These are phyloP conservation scores for Pterocles orientalis DNA, from an alignment of 2,113 vertebrate genomes.

Conservation along the genomic window DNA sequence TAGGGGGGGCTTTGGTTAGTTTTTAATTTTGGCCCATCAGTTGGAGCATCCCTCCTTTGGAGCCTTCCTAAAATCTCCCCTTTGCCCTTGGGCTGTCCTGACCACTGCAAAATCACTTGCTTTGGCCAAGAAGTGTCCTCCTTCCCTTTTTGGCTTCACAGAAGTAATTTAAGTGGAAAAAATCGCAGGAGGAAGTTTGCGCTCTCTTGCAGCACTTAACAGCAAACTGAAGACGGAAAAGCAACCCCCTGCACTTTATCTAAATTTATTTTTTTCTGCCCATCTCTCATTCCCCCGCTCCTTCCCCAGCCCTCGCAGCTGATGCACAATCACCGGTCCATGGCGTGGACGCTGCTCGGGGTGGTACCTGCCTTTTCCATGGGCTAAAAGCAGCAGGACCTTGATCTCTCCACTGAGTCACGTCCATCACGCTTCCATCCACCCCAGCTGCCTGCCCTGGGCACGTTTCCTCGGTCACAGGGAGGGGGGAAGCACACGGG, in stretches of 20 bases:
- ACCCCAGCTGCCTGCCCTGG: background rate
- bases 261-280: background rate
- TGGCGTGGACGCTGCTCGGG: background rate
- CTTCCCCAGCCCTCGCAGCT: background rate
- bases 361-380: background rate
- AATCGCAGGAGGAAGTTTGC: background rate
- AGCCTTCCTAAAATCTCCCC: too few relatives aligned
- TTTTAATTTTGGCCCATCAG: background rate
- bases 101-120: background rate
- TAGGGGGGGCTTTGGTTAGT: background rate
- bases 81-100: background rate
- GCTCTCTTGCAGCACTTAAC: background rate
- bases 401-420: conserved; percentile 25
- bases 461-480: rapidly evolving
- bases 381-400: background rate
- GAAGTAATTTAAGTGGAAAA: background rate
- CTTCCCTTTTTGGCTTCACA: background rate
- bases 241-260: background rate
- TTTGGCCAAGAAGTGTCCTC: background rate
- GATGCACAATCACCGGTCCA: background rate
- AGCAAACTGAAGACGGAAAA: background rate
- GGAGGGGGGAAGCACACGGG: background rate
- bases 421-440: background rate
- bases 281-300: background rate
- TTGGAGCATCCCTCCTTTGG: background rate